Evolutionary conservation across 2,797 vertebrate genomes (phyloP).

Genomic region (Rhincodon typus): DNA sequence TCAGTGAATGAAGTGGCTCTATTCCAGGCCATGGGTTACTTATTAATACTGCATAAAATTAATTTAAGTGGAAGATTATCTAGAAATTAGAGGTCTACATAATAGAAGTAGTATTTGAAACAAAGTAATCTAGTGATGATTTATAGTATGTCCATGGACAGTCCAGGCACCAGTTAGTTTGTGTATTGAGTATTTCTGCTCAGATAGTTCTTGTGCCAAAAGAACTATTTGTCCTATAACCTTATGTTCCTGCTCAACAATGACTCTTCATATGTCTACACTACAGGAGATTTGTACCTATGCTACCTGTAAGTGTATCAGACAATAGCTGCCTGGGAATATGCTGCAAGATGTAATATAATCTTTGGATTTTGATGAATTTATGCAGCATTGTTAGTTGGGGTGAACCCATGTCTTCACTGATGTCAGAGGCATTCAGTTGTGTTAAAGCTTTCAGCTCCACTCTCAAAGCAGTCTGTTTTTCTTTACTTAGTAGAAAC

Average conservation of each 20-base stretch:
- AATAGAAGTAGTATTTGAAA: constrained; percentile 7
- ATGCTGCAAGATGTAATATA: background rate
- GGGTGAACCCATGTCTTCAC: background rate
- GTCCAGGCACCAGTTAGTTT: background rate
- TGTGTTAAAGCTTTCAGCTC: background rate
- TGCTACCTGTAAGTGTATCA: background rate
- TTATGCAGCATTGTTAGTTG: background rate
- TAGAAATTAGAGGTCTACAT: background rate
- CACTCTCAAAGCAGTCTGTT: constrained; percentile 11
- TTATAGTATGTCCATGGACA: constrained; percentile 1
- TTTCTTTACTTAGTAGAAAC: constrained; percentile 22
- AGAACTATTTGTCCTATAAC: background rate
- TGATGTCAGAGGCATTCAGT: constrained; percentile 20
- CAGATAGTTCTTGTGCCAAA: background rate
- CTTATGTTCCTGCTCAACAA: background rate
- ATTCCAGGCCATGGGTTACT: background rate
- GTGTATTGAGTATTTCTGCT: background rate
- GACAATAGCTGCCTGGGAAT: background rate
- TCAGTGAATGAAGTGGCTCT: background rate
- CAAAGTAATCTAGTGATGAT: background rate
- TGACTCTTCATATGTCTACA: background rate
- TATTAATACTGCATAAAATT: constrained; percentile 18
- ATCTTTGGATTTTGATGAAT: constrained; percentile 24
- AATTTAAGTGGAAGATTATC: background rate
- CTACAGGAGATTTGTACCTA: background rate